Conservation (phyloP, 2,113 vertebrate genomes). For the Microcebus murinus region DNA sequence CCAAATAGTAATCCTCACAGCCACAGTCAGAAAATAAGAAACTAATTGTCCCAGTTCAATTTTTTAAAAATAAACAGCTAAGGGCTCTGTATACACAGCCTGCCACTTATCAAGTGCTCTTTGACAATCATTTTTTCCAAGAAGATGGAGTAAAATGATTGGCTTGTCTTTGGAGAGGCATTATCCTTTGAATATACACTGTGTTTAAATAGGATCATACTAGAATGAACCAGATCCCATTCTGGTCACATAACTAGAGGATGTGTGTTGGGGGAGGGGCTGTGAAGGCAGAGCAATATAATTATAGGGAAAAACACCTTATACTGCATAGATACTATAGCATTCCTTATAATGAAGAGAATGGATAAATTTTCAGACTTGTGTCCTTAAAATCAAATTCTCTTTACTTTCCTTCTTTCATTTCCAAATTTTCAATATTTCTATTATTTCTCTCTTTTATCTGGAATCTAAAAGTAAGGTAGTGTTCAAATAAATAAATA, state of each 20-base stretch:
- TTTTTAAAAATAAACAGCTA: not conserved
- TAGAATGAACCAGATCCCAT: not conserved
- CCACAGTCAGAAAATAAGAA: not conserved
- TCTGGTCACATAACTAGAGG: not conserved
- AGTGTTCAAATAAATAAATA: not conserved
- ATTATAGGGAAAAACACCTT: not conserved
- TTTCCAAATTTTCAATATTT: not conserved
- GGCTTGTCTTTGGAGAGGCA: not conserved
- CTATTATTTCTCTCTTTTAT: not conserved
- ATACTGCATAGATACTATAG: not conserved
- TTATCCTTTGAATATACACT: not conserved
- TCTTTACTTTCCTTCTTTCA: not conserved
- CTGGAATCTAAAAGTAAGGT: not conserved
- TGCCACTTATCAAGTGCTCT: not conserved
- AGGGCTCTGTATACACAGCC: not conserved
- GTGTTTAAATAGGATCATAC: not conserved
- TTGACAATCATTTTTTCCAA: not conserved
- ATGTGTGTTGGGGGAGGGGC: no score
- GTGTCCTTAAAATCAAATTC: not conserved
- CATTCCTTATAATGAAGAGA: not conserved
- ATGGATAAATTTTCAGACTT: not conserved
- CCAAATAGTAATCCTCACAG: not conserved
- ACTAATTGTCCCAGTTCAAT: not conserved
- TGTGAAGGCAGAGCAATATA: accelerated
- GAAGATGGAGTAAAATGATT: not conserved